Evolutionary conservation across 2,888 invertebrate species (phyloP), one percentile per base, ranked within the genome.

Genomic region (Campoplex nolae): DNA sequence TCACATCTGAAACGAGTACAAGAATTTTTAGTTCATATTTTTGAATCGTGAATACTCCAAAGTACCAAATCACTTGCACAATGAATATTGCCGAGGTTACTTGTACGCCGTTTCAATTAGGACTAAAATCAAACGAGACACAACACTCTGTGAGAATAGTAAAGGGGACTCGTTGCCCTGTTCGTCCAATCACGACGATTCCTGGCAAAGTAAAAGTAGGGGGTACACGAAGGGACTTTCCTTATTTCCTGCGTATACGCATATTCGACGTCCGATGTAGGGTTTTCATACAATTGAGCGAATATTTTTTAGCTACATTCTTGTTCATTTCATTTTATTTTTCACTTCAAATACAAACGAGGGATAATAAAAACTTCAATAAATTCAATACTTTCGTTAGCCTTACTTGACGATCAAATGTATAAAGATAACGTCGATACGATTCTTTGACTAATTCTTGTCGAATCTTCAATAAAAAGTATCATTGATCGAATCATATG

Each of bases 221-320:
- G 85, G 85, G 62, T 87, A 82, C 48, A 73, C 54, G 67, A 85
- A 86, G 84, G 86, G 88, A 85, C 82, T 88, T 86, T 74, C 35
- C 73, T 70, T 81, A 70, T 79, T 85, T 65, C 65, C 76, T 79
- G 78, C 82, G 38, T 38, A 42, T 58, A 51, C 48, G 16, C 45
- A 45, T 65, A 77, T 73, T 35, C 7, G 16, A n/a, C 16, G 6
- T 32, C 28, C 0, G 7, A 32, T 16, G 62, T 28, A 62, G 62
- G 62, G 16, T 62, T 3, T 7, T 7, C 62, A 62, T 32, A 23
- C 1, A 16, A 32, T 32, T 13, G 6, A 32, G 32, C 16, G 4
- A 62, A 16, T 1, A 16, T 16, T 32, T 32, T 28, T 32, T 51
- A 18, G 51, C 51, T 18, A 51, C 7, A n/a, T 51, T 51, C 7